phyloP scores from a whole-genome alignment of 2,797 vertebrate species.

The Coregonus ussuriensis region DNA sequence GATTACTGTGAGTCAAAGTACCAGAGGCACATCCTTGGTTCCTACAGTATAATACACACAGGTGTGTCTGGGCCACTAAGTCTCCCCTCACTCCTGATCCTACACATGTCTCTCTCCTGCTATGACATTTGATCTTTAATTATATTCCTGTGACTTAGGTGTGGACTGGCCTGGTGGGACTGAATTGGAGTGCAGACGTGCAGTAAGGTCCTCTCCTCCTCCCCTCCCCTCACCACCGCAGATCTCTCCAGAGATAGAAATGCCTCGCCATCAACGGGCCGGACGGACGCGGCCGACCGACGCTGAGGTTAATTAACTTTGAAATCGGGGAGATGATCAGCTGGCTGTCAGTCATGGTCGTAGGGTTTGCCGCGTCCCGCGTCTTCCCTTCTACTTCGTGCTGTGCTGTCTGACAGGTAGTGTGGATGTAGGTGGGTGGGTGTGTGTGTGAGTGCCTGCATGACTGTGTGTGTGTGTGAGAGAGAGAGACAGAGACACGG shows the following conservation, averaged over 20 bases:
- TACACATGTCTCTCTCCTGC: background rate
- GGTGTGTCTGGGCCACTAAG: too few relatives aligned
- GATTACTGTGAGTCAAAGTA: background rate
- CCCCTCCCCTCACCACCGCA: conserved; percentile 31
- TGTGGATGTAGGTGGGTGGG: background rate
- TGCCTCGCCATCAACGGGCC: conserved; percentile 44
- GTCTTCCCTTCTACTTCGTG: conserved; percentile 13
- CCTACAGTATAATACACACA: background rate
- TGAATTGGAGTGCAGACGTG: background rate
- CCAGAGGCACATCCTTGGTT: too few relatives aligned
- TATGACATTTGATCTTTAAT: conserved; percentile 35
- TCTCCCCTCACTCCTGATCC: conserved; percentile 11
- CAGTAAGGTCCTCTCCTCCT: conserved; percentile 12
- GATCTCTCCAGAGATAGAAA: conserved; percentile 59
- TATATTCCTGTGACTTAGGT: conserved; percentile 20
- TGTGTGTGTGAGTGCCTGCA: too few relatives aligned
- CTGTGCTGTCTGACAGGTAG: conserved; percentile 43
- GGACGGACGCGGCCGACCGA: conserved; percentile 25
- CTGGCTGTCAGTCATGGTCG: conserved; percentile 60
- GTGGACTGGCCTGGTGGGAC: conserved; percentile 6
- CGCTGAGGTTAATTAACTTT: conserved; percentile 77
- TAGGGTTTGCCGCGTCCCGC: background rate
- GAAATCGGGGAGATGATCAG: conserved; percentile 75
- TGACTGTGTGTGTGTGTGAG: background rate
- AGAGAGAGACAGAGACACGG: background rate